Base-by-base conservation (phyloP, 1,140 invertebrate genomes). In the Pseudomyrmex pallidus region DNA sequence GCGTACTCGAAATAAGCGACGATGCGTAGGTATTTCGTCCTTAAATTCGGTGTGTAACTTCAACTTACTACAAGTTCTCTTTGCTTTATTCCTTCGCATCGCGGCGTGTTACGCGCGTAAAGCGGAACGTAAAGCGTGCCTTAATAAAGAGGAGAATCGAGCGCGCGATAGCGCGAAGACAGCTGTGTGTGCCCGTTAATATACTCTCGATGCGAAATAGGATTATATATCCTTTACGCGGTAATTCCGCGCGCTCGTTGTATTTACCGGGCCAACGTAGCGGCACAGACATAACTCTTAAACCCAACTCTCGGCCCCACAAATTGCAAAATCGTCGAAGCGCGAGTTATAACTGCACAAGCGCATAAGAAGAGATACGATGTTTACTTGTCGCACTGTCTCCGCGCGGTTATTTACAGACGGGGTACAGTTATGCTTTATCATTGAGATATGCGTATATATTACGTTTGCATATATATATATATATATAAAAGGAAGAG, bases 351-450 rank as follows among this genome's bases (percentile, higher is more conserved):
- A 72, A 80, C 76, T 78, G 76, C 44, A 50, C 72, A 72, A 80
- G 66, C 66, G 54, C 20, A 20, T 80, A 80, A 80, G 76, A 80
- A 80, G 76, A 80, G 76, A 70, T 72, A 80, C 66, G 66, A 80
- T 72, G 76, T 80, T 80, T 70, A 72, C 66, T 2, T 22, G 35
- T n/a, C 54, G 54, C 22, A 50, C 54, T 50, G 54, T 72, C 76
- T 35, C 5, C 35, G 35, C 76, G 56, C 20, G 44, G n/a, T 80
- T 80, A 72, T 80, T 80, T 80, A 70, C 56, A 67, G 12, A 46
- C 44, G 7, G 35, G 7, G 35, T 57, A 48, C 64, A 57, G 54
- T 78, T 78, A 48, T 78, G 20, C 20, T 78, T 68, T 70, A 68
- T 59, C 54, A 64, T 48, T 35, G 20, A 9, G 54, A 44, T 57